Percentiles rank a stretch among this genome's conserved stretches.
Conservation (phyloP, 2,888 invertebrate species). For the Agrochola lychnidis region DNA sequence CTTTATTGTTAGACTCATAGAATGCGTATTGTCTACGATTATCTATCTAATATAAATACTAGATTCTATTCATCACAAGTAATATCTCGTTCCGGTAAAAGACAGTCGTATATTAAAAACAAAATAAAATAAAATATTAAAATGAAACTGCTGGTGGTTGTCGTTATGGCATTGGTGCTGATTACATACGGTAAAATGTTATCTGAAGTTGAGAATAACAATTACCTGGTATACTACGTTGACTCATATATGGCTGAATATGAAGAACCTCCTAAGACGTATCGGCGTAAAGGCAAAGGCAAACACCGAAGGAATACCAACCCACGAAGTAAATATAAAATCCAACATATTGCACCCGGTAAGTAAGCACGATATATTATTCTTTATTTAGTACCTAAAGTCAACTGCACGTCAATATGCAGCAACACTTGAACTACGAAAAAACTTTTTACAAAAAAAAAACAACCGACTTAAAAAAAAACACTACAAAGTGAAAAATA, state of each 20-base stretch:
- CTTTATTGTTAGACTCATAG: constrained; percentile 2
- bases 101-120: not conserved
- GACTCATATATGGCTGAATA: not conserved
- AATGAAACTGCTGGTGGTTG: constrained; percentile 16
- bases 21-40: constrained; percentile 33
- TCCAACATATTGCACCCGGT: not conserved
- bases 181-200: not conserved
- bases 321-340: not conserved
- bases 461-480: too few relatives aligned
- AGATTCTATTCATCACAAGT: not conserved
- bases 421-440: not conserved
- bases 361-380: constrained; percentile 9
- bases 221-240: constrained; percentile 14
- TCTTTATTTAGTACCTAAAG: not conserved
- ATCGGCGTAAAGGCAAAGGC: not conserved
- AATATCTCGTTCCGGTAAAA: not conserved
- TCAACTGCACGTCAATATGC: not conserved
- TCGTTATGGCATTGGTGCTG: constrained; percentile 6
- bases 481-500: too few relatives aligned
- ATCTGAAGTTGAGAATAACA: not conserved
- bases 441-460: too few relatives aligned
- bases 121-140: not conserved
- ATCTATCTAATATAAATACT: not conserved
- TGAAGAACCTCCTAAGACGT: not conserved
- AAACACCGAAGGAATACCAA: too few relatives aligned